Percentiles rank a stretch among this genome's conserved stretches.
Conservation (phyloP, 2,888 invertebrate genomes). For the Monopis laevigella region DNA sequence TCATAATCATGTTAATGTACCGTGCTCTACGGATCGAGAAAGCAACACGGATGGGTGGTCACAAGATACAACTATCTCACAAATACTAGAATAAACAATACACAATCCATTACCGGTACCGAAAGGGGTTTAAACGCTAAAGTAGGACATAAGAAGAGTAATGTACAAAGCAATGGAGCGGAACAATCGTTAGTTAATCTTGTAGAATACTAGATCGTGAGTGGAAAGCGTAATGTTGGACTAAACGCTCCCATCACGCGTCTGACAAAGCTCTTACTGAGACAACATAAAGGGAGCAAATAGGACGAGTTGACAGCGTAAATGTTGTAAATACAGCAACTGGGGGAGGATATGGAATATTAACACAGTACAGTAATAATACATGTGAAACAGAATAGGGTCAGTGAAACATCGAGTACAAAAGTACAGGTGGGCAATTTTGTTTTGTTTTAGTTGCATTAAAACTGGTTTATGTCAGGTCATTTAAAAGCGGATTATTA, state of each 20-base stretch:
- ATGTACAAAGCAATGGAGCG: neutral
- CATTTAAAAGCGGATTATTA: too few relatives aligned
- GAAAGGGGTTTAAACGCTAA: neutral
- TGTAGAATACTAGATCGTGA: conserved; percentile 30
- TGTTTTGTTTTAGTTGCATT: too few relatives aligned
- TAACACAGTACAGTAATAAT: too few relatives aligned
- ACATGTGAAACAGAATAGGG: too few relatives aligned
- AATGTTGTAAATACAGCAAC: neutral
- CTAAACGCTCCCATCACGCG: conserved; percentile 24
- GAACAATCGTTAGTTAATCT: conserved; percentile 1
- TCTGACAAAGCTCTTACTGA: neutral
- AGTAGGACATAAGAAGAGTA: neutral
- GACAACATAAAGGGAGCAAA: neutral
- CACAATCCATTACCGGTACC: neutral
- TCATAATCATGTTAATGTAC: conserved; percentile 28
- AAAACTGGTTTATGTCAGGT: too few relatives aligned
- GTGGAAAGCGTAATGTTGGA: conserved; percentile 44
- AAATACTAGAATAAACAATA: neutral
- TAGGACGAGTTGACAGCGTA: neutral
- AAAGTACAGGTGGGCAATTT: too few relatives aligned
- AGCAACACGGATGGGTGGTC: conserved; percentile 54
- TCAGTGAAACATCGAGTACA: too few relatives aligned
- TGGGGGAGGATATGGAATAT: too few relatives aligned
- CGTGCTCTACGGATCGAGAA: conserved; percentile 27
- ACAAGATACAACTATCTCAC: conserved; percentile 11